A percentile compares a stretch with the other conserved stretches of the same genome.
phyloP scores from a whole-genome alignment of 2,113 vertebrate genomes.

The Vicugna pacos region DNA sequence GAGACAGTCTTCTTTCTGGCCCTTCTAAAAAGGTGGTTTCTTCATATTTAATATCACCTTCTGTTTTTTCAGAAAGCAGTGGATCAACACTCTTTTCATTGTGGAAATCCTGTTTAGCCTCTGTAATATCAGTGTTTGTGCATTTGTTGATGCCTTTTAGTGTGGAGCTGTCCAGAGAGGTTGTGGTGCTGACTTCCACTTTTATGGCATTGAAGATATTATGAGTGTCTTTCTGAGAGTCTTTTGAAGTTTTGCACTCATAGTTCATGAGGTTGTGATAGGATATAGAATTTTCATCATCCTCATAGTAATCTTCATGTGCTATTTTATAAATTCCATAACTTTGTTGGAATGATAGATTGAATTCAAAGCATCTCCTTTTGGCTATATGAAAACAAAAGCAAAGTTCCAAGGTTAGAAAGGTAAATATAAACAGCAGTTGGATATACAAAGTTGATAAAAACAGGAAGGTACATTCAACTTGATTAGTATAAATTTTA shows the following conservation, averaged over 20 bases:
- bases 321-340: slow-evolving; percentile 94
- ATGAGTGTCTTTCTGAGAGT: slow-evolving; percentile 74
- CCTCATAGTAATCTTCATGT: slow-evolving; percentile 83
- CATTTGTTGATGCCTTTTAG: slow-evolving; percentile 79
- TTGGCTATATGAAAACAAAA: slow-evolving; percentile 86
- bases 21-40: slow-evolving; percentile 86
- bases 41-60: slow-evolving; percentile 63
- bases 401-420: slow-evolving; percentile 1
- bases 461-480: neutral
- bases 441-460: neutral
- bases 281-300: slow-evolving; percentile 83
- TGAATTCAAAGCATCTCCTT: slow-evolving; percentile 94
- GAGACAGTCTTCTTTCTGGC: slow-evolving; percentile 91
- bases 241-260: slow-evolving; percentile 80
- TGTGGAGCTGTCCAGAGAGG: slow-evolving; percentile 87
- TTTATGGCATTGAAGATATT: slow-evolving; percentile 76
- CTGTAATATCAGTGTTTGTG: slow-evolving; percentile 62
- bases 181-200: slow-evolving; percentile 89
- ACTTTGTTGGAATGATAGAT: slow-evolving; percentile 94
- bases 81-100: slow-evolving; percentile 49
- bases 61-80: slow-evolving; percentile 52
- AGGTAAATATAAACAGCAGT: neutral
- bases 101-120: neutral
- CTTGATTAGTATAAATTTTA: neutral
- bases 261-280: slow-evolving; percentile 88